Evolutionary conservation across 2,797 vertebrate genomes (phyloP), one percentile per base, ranked within the genome.

Genomic region (Anas capensis): DNA sequence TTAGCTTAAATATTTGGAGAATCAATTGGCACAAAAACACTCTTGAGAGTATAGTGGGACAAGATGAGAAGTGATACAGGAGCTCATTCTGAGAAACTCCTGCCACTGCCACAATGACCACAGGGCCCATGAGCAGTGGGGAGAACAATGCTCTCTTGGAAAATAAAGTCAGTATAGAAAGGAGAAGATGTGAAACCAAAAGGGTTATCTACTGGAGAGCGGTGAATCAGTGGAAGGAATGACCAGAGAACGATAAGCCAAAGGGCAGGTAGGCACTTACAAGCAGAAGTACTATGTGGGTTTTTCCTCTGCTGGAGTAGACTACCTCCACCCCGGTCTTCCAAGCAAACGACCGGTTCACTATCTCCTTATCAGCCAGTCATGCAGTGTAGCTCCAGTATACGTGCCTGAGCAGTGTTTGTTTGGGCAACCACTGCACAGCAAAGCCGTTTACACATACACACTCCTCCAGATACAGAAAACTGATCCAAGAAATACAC

Each of bases 391-490:
- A 87, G 82, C 91, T 92, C 82, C 19, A 78, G 53, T 46, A 8
- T 9, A 21, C 3, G 49, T 78, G 85, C 69, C 57, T 65, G 85
- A 90, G 82, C 53, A 44, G 49, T 18, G 3, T 58, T 76, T 19
- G 7, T 42, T 82, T 70, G 75, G 85, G 85, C 78, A 96, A 68
- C 54, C 56, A 42, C 80, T 86, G 85, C 77, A 82, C 46, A 77
- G 73, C 27, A 48, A 72, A 82, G 87, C 77, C 76, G 27, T 79
- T 88, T 48, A 69, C 70, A 86, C 85, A 79, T 6, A 42, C 65
- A 14, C 60, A 48, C 70, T 94, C 76, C 85, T 91, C 79, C 65
- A 86, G 87, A 88, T 2, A 71, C 0, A 57, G 82, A 48, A 65
- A 73, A 33, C 78, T 51, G 62, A 82, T 79, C 81, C 88, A 85